Base-by-base conservation (phyloP, 2,888 invertebrate genomes). In the Carterocephalus palaemon region DNA sequence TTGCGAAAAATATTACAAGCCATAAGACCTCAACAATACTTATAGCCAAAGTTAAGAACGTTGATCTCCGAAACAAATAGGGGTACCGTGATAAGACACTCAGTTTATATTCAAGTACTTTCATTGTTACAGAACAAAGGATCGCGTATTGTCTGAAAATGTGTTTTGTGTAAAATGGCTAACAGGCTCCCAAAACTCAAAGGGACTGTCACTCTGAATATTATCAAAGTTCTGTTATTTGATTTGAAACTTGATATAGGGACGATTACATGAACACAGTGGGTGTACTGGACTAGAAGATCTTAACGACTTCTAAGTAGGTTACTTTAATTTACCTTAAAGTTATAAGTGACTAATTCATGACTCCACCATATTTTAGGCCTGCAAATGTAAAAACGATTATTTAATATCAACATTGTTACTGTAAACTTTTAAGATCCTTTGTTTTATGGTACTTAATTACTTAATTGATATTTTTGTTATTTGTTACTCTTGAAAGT, bases 71-170 rank as follows among this genome's bases (percentile, higher is more conserved):
- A 66, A 75, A 75, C 79, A 80, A 81, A 80, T 78, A 74, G 74
- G 73, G 72, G 67, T 62, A 63, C 62, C 53, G 61, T 56, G 78
- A 79, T 80, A 80, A 80, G 75, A 67, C 63, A 70, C 70, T 71
- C 67, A 61, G 70, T 70, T 74, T 66, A 72, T 64, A 73, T 70
- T 73, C 65, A 70, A 77, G 77, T 65, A 70, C 67, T 70, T 65
- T 69, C 77, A 75, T 80, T 81, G 78, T 81, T 70, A 53, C 49
- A 49, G 66, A 78, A 81, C 78, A 81, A 82, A 77, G 63, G 70
- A 58, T 54, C 52, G 56, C 59, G 58, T 63, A 64, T 70, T 73
- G 71, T 73, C 65, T 70, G 63, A 62, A 74, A 74, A 54, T 68
- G 70, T 70, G 71, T 78, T 81, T 77, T 75, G 73, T 72, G 64